Conservation (phyloP, 2,797 vertebrate species). For the Scarus forsteni region DNA sequence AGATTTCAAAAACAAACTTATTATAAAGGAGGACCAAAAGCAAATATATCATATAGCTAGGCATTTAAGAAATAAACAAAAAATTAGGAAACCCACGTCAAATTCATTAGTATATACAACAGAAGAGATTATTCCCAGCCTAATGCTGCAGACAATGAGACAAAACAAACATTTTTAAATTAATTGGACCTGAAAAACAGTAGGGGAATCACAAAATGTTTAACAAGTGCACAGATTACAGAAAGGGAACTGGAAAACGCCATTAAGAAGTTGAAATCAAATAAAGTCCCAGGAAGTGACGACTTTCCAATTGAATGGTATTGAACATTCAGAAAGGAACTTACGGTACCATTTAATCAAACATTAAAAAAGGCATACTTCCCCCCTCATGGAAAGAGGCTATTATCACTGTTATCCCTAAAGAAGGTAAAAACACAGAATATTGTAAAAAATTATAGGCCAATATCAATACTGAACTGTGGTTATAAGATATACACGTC, state of each 20-base stretch:
- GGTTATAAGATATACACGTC: too few species aligned
- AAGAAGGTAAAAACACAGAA: neutral
- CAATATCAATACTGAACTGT: neutral
- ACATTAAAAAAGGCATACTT: neutral
- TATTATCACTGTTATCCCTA: neutral
- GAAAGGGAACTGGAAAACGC: neutral
- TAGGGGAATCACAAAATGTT: too few species aligned
- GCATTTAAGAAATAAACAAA: neutral
- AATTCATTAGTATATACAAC: neutral
- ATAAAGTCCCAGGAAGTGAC: neutral
- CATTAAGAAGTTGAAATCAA: neutral
- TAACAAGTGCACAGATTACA: neutral
- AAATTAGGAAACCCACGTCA: neutral
- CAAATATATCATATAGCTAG: neutral
- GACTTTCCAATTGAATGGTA: neutral
- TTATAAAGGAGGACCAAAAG: neutral
- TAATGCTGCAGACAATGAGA: too few species aligned
- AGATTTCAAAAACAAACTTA: neutral
- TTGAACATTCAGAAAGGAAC: neutral
- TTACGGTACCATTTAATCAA: neutral
- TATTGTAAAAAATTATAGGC: neutral
- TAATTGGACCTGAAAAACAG: too few species aligned
- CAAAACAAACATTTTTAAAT: too few species aligned
- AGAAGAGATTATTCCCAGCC: neutral
- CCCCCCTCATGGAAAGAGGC: neutral